Evolutionary conservation across 2,888 invertebrate species (phyloP).

Genomic region (Leucophenga montana): DNA sequence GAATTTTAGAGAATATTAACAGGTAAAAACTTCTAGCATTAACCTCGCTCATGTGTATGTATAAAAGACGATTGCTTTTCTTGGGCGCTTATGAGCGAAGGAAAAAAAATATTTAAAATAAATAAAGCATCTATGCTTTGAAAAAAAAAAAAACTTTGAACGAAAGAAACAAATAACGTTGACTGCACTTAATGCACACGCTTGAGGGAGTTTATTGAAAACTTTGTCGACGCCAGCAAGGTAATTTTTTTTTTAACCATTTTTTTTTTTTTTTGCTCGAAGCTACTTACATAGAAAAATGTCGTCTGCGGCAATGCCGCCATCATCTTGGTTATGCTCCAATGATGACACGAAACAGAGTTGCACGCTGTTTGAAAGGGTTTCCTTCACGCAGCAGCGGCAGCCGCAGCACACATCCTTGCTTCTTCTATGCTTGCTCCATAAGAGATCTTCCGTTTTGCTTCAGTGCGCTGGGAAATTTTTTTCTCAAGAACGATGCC

Average conservation of each 20-base stretch:
- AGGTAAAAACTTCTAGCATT: too few species aligned
- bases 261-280: neutral
- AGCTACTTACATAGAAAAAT: neutral
- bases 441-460: constrained; percentile 13
- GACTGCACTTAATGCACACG: constrained; percentile 68
- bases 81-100: neutral
- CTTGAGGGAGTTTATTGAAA: constrained; percentile 69
- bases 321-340: constrained; percentile 21
- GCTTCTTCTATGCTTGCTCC: neutral
- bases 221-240: constrained; percentile 58
- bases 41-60: too few species aligned
- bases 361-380: constrained; percentile 9
- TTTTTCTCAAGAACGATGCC: neutral
- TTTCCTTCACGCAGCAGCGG: constrained; percentile 11
- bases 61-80: too few species aligned
- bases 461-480: constrained; percentile 17
- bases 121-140: neutral
- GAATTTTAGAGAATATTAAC: too few species aligned
- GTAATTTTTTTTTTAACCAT: neutral
- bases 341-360: constrained; percentile 23
- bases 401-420: neutral
- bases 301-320: too few species aligned
- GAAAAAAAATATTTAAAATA: constrained; percentile 5
- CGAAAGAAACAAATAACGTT: constrained; percentile 52
- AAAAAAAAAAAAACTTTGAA: constrained; percentile 15